phyloP scores from a whole-genome alignment of 2,888 invertebrate species.

The Operophtera brumata region DNA sequence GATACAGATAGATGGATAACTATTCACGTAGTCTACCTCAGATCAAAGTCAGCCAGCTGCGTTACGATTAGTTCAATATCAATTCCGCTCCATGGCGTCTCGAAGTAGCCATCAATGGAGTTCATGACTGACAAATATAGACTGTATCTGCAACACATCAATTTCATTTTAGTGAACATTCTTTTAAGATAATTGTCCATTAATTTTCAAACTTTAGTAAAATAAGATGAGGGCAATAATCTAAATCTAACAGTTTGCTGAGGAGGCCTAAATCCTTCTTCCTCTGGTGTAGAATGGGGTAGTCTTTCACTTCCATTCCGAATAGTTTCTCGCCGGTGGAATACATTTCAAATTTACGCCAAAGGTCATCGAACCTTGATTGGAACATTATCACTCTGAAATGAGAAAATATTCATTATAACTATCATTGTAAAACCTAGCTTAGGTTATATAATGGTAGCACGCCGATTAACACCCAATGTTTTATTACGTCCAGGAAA shows the following conservation, averaged over 20 bases:
- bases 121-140: slow-evolving; percentile 91
- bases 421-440: too few relatives aligned
- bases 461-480: too few relatives aligned
- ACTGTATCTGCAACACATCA: slow-evolving; percentile 57
- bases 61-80: slow-evolving; percentile 90
- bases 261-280: slow-evolving; percentile 92
- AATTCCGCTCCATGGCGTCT: slow-evolving; percentile 91
- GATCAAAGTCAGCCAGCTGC: slow-evolving; percentile 91
- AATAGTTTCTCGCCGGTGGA: slow-evolving; percentile 92
- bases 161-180: too few relatives aligned
- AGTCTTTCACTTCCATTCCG: slow-evolving; percentile 90
- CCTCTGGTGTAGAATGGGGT: slow-evolving; percentile 88
- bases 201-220: neutral
- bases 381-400: slow-evolving; percentile 86
- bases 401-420: too few relatives aligned
- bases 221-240: neutral
- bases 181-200: too few relatives aligned
- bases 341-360: slow-evolving; percentile 90
- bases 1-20: too few relatives aligned
- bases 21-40: slow-evolving; percentile 73
- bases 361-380: slow-evolving; percentile 90
- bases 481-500: too few relatives aligned
- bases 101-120: slow-evolving; percentile 92
- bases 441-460: too few relatives aligned
- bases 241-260: slow-evolving; percentile 85